phyloP scores from a whole-genome alignment of 2,113 vertebrate species.

The Phrynocephalus versicolor region DNA sequence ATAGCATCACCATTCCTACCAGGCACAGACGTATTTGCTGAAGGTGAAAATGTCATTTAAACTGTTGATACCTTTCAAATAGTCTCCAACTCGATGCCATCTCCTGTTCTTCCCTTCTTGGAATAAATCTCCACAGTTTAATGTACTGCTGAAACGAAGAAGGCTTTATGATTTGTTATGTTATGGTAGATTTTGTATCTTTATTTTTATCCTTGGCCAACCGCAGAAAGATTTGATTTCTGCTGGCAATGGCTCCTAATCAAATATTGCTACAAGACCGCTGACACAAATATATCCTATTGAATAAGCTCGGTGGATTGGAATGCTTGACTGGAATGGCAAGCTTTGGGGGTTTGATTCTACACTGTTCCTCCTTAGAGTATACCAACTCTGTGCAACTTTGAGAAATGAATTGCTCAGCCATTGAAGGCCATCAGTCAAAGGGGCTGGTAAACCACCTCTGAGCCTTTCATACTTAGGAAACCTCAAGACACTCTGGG shows the following conservation, averaged over 20 bases:
- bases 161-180: neutral
- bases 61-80: slow-evolving; percentile 65
- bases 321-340: too few relatives aligned
- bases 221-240: slow-evolving; percentile 17
- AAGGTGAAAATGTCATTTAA: slow-evolving; percentile 77
- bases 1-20: slow-evolving; percentile 72
- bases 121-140: neutral
- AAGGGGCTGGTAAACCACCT: too few relatives aligned
- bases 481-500: too few relatives aligned
- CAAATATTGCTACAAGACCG: neutral
- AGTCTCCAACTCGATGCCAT: slow-evolving; percentile 38
- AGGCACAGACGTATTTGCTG: slow-evolving; percentile 72
- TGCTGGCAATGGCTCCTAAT: slow-evolving; percentile 13
- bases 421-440: too few relatives aligned
- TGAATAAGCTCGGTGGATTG: too few relatives aligned
- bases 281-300: too few relatives aligned
- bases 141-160: slow-evolving; percentile 34
- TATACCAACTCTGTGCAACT: too few relatives aligned
- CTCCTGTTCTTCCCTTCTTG: slow-evolving; percentile 40
- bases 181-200: neutral
- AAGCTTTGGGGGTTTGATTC: too few relatives aligned
- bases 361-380: too few relatives aligned
- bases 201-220: neutral
- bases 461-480: too few relatives aligned
- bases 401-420: too few relatives aligned